Evolutionary conservation across 2,113 vertebrate species (phyloP).

Genomic region (Urocitellus parryii): DNA sequence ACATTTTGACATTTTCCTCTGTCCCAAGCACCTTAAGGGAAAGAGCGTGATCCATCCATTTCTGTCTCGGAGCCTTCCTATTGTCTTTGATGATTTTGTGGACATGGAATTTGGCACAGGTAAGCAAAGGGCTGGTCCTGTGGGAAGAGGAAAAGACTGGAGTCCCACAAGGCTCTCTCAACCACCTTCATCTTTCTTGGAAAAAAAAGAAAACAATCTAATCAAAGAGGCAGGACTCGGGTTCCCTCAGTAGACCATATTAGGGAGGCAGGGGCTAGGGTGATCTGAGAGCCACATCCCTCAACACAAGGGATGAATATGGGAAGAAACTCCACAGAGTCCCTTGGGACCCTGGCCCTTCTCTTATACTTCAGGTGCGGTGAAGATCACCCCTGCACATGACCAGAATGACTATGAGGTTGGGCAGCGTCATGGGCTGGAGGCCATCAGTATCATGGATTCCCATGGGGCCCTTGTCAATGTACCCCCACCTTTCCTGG

Average conservation of each 20-base stretch:
- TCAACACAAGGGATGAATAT: not conserved
- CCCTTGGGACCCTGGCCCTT: not conserved
- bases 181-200: not conserved
- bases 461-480: slow-evolving; percentile 93
- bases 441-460: slow-evolving; percentile 94
- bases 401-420: slow-evolving; percentile 96
- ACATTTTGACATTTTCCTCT: not conserved
- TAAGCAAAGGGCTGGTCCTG: slow-evolving; percentile 22
- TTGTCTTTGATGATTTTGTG: slow-evolving; percentile 93
- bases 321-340: not conserved
- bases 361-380: slow-evolving; percentile 88
- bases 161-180: accelerated
- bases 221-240: not conserved
- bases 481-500: slow-evolving; percentile 93
- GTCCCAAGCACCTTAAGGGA: slow-evolving; percentile 90
- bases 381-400: slow-evolving; percentile 96
- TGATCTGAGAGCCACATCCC: not conserved
- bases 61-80: slow-evolving; percentile 90
- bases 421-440: slow-evolving; percentile 91
- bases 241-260: not conserved
- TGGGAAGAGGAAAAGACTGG: not conserved
- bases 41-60: slow-evolving; percentile 91
- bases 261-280: not conserved
- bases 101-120: slow-evolving; percentile 94
- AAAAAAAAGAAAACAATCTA: not conserved